Conservation (phyloP, 2,113 vertebrate species). For the Machaerirhynchus nigripectus region DNA sequence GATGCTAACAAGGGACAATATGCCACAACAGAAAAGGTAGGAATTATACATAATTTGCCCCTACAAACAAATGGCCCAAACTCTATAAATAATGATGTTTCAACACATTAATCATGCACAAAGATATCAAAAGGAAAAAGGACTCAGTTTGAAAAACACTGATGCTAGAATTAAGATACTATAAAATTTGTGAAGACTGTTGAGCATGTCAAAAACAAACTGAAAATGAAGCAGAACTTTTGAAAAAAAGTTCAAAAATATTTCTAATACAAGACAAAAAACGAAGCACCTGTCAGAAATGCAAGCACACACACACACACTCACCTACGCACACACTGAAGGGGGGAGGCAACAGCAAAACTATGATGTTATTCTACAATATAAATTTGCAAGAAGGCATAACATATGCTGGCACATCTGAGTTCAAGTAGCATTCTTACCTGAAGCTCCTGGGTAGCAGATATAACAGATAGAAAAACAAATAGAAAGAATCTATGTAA, state of each 20-base stretch:
- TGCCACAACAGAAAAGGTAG: not conserved
- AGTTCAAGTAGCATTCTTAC: slow-evolving; percentile 80
- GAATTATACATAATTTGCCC: not conserved
- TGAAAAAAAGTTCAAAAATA: slow-evolving; percentile 2
- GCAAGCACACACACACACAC: not conserved
- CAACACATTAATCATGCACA: not conserved
- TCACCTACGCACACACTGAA: not conserved
- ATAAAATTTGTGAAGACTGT: not conserved
- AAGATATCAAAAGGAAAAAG: not conserved
- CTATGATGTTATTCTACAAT: slow-evolving; percentile 55
- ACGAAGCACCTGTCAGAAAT: slow-evolving; percentile 10
- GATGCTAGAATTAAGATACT: not conserved
- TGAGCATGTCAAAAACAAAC: not conserved
- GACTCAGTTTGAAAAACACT: not conserved
- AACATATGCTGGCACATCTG: slow-evolving; percentile 61
- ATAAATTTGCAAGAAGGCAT: slow-evolving; percentile 57
- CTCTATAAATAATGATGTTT: not conserved
- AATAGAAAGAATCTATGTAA: slow-evolving; percentile 81
- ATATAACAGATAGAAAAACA: slow-evolving; percentile 84
- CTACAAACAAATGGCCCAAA: not conserved
- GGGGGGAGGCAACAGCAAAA: slow-evolving; percentile 39
- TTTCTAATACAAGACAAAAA: slow-evolving; percentile 17
- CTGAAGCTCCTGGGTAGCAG: slow-evolving; percentile 93
- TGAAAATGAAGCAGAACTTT: not conserved
- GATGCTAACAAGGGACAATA: not conserved